phyloP scores from a whole-genome alignment of 2,113 vertebrate species.

The Corapipo altera region DNA sequence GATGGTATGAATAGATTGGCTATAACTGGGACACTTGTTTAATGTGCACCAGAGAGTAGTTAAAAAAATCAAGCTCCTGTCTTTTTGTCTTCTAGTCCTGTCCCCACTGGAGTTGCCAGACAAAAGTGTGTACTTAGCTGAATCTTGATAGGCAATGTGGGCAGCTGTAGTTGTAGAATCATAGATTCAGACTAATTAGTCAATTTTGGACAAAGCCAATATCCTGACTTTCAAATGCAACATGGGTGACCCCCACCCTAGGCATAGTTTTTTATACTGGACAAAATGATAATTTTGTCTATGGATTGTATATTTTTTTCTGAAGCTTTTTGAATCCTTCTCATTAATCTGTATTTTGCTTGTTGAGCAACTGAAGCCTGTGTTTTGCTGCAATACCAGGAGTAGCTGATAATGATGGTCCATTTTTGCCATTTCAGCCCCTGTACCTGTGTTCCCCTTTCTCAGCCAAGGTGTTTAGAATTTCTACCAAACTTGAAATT shows the following conservation, averaged over 20 bases:
- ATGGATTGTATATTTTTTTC: background rate
- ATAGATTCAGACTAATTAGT: background rate
- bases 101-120: background rate
- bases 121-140: background rate
- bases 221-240: background rate
- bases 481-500: background rate
- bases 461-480: background rate
- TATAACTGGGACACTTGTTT: background rate
- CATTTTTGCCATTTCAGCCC: background rate
- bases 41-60: background rate
- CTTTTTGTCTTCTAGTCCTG: background rate
- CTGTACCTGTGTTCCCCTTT: background rate
- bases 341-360: background rate
- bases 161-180: background rate
- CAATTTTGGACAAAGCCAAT: background rate
- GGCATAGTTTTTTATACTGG: background rate
- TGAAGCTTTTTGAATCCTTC: background rate
- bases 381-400: background rate
- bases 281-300: background rate
- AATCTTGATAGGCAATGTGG: background rate
- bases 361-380: background rate
- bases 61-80: background rate
- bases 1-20: background rate
- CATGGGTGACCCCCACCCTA: accelerated
- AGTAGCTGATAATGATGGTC: background rate